Percentiles rank a stretch among this genome's conserved stretches.
Evolutionary conservation across 2,113 vertebrate genomes (phyloP).

Genomic region (Bos taurus): DNA sequence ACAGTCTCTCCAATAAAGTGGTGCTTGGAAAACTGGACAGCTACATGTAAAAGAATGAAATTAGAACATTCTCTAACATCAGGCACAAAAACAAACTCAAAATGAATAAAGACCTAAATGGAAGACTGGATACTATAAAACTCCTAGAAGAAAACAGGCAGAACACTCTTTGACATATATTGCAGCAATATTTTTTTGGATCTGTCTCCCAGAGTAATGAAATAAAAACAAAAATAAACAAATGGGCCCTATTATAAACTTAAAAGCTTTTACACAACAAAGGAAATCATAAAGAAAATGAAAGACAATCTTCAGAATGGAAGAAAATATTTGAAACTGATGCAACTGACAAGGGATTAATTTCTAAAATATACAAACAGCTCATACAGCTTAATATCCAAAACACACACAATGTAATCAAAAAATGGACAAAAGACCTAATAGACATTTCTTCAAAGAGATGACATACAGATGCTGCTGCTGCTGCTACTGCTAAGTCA

Average conservation of each 20-base stretch:
- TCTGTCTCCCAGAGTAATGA: background rate
- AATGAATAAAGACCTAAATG: background rate
- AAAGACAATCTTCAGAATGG: background rate
- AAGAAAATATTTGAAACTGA: background rate
- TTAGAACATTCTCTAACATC: background rate
- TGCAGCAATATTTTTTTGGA: background rate
- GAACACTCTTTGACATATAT: background rate
- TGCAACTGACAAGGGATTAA: background rate
- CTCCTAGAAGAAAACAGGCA: background rate
- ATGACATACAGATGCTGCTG: background rate
- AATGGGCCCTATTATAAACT: background rate
- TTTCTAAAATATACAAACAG: background rate
- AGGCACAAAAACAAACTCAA: background rate
- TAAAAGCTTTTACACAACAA: background rate
- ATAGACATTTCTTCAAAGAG: background rate
- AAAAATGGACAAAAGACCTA: background rate
- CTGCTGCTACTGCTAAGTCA: no score
- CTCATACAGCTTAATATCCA: background rate
- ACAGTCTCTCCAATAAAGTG: background rate
- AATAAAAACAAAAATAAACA: background rate
- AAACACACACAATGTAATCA: background rate
- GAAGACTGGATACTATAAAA: background rate
- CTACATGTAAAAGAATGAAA: background rate
- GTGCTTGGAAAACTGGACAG: background rate
- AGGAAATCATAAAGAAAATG: background rate